Evolutionary conservation across 2,888 invertebrate species (phyloP), one percentile per base, ranked within the genome.

Genomic region (Alentia gelatinosa): DNA sequence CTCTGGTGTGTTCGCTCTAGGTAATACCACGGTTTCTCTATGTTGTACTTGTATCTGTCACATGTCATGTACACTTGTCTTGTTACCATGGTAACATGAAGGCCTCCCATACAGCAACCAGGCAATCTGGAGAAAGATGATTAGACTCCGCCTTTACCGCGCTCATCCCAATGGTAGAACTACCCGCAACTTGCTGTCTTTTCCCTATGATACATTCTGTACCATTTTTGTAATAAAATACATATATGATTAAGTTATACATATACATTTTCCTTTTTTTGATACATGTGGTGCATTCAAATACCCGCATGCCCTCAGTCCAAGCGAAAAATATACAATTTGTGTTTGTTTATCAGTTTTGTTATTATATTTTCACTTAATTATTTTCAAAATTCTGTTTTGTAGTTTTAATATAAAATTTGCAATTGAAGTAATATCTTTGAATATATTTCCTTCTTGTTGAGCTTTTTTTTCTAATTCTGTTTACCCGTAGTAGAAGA

Each of bases 161-260:
- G 23, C 37, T 79, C 79, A 19, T n/a, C 12, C 39, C 79, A 35
- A 15, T 37, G 15, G 39, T 9, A 23, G 39, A 35, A 39, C 39
- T 79, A 26, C 35, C 79, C 39, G 35, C 19, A 35, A 9, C 26
- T 63, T 26, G 9, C 39, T 79, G 37, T 35, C 79, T 79, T 79
- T 39, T 37, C 35, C 79, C 79, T 35, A 35, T 79, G 39, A 63
- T 39, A 79, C 15, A 79, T 23, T 26, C 4, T 79, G 79, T 79
- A 79, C n/a, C 15, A 37, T 79, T 79, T 79, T 79, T 79, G 79
- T 79, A 79, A 79, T 79, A 79, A 79, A 79, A 74, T 33, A 33
- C 7, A 74, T n/a, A n/a, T 63, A n/a, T n/a, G n/a, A 63, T n/a
- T 63, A n/a, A 63, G 26, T 15, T 33, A 30, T 74, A 74, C 26